These are phyloP conservation scores for Nannoperca australis DNA, from an alignment of 2,797 vertebrate species.

Conservation along the genomic window DNA sequence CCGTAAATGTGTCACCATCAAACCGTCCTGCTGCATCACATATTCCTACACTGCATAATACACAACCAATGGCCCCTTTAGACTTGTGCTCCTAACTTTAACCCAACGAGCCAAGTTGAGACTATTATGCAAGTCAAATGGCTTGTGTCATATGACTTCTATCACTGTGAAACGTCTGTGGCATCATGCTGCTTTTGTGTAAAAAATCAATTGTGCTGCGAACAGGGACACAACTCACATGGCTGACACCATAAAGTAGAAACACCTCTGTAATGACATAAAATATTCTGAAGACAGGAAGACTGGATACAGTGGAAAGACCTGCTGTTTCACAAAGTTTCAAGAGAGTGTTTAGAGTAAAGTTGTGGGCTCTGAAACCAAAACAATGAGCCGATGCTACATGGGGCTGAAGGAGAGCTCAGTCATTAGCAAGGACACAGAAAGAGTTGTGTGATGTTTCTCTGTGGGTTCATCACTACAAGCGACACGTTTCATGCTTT, in stretches of 20 bases:
- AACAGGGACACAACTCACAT: slow-evolving; percentile 42
- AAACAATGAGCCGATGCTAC: background rate
- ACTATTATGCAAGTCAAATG: slow-evolving; percentile 56
- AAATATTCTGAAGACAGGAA: background rate
- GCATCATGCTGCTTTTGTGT: slow-evolving; percentile 58
- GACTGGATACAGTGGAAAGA: background rate
- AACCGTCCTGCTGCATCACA: background rate
- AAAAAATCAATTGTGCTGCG: slow-evolving; percentile 59
- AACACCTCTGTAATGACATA: slow-evolving; percentile 2
- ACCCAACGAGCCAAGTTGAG: slow-evolving; percentile 17
- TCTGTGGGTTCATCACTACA: slow-evolving; percentile 2
- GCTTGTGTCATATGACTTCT: slow-evolving; percentile 75
- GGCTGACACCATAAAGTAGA: background rate
- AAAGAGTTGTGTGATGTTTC: slow-evolving; percentile 1
- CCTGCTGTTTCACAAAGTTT: background rate
- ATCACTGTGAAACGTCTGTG: slow-evolving; percentile 48
- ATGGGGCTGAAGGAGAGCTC: background rate
- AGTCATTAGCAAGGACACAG: background rate
- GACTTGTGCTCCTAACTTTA: slow-evolving; percentile 39
- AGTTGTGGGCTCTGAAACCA: background rate
- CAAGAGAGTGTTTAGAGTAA: background rate
- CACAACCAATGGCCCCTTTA: slow-evolving; percentile 30
- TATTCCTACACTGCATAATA: slow-evolving; percentile 10
- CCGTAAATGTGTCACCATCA: background rate
- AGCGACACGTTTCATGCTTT: slow-evolving; percentile 16